These are phyloP conservation scores for Myotis davidii DNA, from an alignment of 2,113 vertebrate genomes.

Conservation along the genomic window DNA sequence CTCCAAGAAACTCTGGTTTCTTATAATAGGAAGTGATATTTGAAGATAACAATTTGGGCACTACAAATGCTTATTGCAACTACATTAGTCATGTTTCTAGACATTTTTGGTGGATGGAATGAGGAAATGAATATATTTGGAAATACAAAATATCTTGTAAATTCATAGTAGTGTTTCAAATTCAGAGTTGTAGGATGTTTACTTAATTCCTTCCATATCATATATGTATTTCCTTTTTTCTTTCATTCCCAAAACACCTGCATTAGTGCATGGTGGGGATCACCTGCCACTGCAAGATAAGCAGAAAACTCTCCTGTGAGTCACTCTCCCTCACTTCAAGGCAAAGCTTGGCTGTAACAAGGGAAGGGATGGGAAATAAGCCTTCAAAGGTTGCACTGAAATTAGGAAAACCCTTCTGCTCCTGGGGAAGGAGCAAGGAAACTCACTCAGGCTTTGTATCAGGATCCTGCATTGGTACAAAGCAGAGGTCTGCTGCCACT, in stretches of 20 bases:
- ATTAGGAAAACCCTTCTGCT: not conserved
- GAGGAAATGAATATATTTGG: not conserved
- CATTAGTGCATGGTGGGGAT: too few species aligned
- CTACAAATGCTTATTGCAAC: not conserved
- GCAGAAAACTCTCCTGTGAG: not conserved
- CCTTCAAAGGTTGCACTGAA: not conserved
- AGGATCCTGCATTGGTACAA: not conserved
- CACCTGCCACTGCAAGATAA: not conserved
- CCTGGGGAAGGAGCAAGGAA: not conserved
- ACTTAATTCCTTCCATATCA: not conserved
- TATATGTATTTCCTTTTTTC: not conserved
- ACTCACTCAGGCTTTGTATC: not conserved
- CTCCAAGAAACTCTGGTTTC: not conserved
- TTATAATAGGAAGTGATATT: not conserved
- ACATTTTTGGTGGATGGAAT: not conserved
- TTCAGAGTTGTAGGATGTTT: conserved; percentile 2
- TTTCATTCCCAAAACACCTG: not conserved
- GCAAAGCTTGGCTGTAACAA: not conserved
- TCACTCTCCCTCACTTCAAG: not conserved
- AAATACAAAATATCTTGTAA: not conserved
- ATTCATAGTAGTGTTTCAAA: not conserved
- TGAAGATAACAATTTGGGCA: not conserved
- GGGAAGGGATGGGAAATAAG: not conserved
- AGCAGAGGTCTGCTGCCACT: not conserved
- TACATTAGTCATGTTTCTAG: not conserved